Percentiles rank a stretch among this genome's conserved stretches.
These are phyloP conservation scores for Erebia ligea DNA, from an alignment of 2,888 invertebrate genomes.

Conservation along the genomic window DNA sequence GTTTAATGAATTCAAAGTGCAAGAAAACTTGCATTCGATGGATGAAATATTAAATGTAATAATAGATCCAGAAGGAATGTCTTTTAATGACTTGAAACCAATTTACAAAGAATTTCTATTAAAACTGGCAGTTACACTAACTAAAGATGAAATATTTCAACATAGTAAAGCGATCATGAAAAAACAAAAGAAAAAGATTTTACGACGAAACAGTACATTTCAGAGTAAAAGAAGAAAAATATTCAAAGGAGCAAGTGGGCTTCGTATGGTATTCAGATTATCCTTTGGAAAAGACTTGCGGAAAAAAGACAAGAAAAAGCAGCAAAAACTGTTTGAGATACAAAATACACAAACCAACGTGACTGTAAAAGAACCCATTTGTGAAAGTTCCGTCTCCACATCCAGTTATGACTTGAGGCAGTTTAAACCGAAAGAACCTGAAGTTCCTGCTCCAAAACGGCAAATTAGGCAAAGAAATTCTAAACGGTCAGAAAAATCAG, in stretches of 20 bases:
- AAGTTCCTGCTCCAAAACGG: conserved; percentile 67
- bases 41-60: conserved; percentile 94
- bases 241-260: conserved; percentile 83
- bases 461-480: conserved; percentile 71
- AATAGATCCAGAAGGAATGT: conserved; percentile 96
- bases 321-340: conserved; percentile 42
- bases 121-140: conserved; percentile 93
- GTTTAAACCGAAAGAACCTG: conserved; percentile 83
- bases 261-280: conserved; percentile 86
- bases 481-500: conserved; percentile 69
- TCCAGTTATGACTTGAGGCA: conserved; percentile 85
- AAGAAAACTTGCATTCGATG: conserved; percentile 93
- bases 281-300: conserved; percentile 77
- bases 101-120: conserved; percentile 95
- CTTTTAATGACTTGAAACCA: conserved; percentile 95
- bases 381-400: conserved; percentile 85
- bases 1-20: conserved; percentile 93
- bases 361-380: conserved; percentile 63
- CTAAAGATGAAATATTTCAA: conserved; percentile 96
- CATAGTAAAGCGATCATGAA: conserved; percentile 95
- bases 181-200: conserved; percentile 88
- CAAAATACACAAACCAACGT: conserved; percentile 33
- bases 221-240: conserved; percentile 84
- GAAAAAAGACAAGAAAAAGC: conserved; percentile 62
- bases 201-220: conserved; percentile 81